These are phyloP conservation scores for Myotis pilosus DNA, from an alignment of 2,797 vertebrate species.

Conservation along the genomic window DNA sequence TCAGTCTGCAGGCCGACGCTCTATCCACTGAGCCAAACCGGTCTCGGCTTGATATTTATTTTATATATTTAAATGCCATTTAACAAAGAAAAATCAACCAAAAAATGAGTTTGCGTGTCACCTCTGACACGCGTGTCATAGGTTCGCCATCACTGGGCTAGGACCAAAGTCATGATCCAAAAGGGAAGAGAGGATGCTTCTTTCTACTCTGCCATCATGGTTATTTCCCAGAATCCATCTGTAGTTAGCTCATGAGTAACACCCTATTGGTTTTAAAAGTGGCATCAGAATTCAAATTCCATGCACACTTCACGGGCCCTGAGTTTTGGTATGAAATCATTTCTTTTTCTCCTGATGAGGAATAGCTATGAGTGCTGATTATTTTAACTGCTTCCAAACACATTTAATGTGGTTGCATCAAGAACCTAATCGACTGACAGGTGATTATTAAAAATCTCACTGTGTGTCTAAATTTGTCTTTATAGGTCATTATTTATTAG, in stretches of 20 bases:
- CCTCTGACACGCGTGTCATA: too few species aligned
- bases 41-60: too few species aligned
- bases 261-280: not conserved
- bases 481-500: conserved; percentile 78
- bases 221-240: not conserved
- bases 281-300: conserved; percentile 16
- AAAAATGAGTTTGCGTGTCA: too few species aligned
- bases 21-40: too few species aligned
- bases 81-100: too few species aligned
- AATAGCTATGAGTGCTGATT: not conserved
- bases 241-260: not conserved
- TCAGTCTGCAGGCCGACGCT: too few species aligned
- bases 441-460: conserved; percentile 70
- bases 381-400: conserved; percentile 41
- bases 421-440: conserved; percentile 48
- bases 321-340: not conserved
- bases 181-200: not conserved
- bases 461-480: conserved; percentile 70
- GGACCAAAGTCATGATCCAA: not conserved
- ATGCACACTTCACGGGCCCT: not conserved
- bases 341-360: not conserved
- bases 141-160: not conserved
- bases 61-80: too few species aligned
- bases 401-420: not conserved
- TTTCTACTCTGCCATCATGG: not conserved